These are phyloP conservation scores for Panulirus ornatus DNA, from an alignment of 1,140 invertebrate species.

Conservation along the genomic window DNA sequence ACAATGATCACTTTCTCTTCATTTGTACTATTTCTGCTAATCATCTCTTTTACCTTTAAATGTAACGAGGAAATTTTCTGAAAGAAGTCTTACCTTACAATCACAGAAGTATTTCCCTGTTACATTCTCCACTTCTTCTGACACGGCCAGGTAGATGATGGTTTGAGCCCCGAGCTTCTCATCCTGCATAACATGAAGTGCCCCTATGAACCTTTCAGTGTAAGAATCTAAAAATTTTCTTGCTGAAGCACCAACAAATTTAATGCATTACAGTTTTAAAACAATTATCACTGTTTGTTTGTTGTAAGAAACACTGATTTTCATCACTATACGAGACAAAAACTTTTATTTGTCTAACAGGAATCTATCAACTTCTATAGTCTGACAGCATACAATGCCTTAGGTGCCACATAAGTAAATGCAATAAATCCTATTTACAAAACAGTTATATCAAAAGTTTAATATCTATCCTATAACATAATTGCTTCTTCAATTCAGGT, in stretches of 20 bases:
- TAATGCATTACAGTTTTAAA: background rate
- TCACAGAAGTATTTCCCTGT: constrained; percentile 44
- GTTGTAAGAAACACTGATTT: background rate
- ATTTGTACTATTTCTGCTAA: no score
- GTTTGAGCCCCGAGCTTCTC: constrained; percentile 31
- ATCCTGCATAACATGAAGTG: background rate
- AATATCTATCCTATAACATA: no score
- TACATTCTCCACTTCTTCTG: constrained; percentile 10
- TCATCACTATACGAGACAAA: background rate
- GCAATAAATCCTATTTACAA: no score
- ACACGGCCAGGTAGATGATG: constrained; percentile 21
- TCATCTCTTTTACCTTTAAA: no score
- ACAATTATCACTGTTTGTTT: background rate
- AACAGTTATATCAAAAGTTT: no score
- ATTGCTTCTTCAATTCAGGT: no score
- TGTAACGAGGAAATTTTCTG: no score
- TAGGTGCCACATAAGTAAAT: no score
- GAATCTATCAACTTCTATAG: no score
- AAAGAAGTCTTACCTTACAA: constrained; percentile 39
- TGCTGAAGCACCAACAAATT: background rate
- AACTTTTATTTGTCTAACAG: no score
- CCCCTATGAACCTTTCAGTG: background rate
- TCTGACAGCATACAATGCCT: no score
- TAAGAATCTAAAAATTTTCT: background rate
- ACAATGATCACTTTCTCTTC: no score